phyloP scores from a whole-genome alignment of 2,113 vertebrate species.

The Stegastes partitus region DNA sequence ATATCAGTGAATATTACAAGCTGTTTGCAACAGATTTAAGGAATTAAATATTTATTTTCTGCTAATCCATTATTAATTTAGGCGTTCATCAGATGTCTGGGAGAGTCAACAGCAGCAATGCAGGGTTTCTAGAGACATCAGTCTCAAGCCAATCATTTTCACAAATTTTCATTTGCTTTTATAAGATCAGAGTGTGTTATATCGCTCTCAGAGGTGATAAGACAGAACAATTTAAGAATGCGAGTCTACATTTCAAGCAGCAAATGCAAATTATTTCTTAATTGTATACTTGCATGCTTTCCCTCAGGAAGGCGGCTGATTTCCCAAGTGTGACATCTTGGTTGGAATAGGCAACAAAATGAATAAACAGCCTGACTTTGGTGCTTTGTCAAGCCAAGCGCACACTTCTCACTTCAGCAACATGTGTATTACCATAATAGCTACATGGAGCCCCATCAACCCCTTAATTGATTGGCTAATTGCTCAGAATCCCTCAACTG shows the following conservation, averaged over 20 bases:
- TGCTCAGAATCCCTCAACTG: conserved; percentile 64
- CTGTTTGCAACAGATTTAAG: conserved; percentile 71
- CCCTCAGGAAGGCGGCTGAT: conserved; percentile 31
- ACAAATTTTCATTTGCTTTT: conserved; percentile 19
- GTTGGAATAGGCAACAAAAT: conserved; percentile 21
- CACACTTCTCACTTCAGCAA: conserved; percentile 37
- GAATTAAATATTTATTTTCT: conserved; percentile 68
- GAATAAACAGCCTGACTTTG: conserved; percentile 39
- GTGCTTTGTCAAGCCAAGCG: conserved; percentile 13
- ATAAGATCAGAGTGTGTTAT: conserved; percentile 9
- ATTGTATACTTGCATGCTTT: conserved; percentile 42
- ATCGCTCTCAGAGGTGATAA: conserved; percentile 12
- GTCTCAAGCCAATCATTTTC: conserved; percentile 34
- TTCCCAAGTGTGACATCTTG: conserved; percentile 49
- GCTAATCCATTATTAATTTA: conserved; percentile 66
- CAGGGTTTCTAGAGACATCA: conserved; percentile 19
- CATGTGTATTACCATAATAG: conserved; percentile 51
- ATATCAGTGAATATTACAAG: conserved; percentile 55
- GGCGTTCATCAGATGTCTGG: conserved; percentile 48
- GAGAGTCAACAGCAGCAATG: conserved; percentile 48
- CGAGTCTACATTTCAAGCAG: conserved; percentile 21
- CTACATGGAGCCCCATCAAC: conserved; percentile 59
- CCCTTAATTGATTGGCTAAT: conserved; percentile 77
- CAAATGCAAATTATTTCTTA: conserved; percentile 54
- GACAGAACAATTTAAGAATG: conserved; percentile 1